Evolutionary conservation across 1,140 invertebrate genomes (phyloP).

Genomic region (Radopholus similis): DNA sequence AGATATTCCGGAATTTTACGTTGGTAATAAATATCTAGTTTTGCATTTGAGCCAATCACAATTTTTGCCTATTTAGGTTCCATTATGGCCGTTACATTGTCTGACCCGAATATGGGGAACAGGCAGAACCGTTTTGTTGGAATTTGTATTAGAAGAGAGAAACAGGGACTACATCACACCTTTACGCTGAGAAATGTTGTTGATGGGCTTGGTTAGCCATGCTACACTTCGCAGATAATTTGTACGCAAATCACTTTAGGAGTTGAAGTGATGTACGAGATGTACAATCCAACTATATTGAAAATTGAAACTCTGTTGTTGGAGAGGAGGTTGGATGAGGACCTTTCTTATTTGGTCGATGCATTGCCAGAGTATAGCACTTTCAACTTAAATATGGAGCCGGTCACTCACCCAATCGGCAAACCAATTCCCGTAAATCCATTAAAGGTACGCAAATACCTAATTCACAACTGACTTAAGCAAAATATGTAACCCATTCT

Average conservation of each 20-base stretch:
- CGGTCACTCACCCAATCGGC: constrained; percentile 72
- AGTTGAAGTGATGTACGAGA: constrained; percentile 79
- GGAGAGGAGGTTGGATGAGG: constrained; percentile 86
- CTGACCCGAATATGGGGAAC: constrained; percentile 78
- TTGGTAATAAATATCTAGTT: constrained; percentile 68
- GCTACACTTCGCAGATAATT: background rate
- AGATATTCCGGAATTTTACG: constrained; percentile 93
- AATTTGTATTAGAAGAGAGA: constrained; percentile 82
- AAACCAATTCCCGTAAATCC: constrained; percentile 79
- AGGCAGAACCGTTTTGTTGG: constrained; percentile 88
- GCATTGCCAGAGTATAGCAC: constrained; percentile 87
- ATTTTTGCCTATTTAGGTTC: constrained; percentile 68
- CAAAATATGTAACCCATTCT: background rate
- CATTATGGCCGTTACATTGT: constrained; percentile 82
- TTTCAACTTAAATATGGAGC: constrained; percentile 84
- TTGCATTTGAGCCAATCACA: background rate
- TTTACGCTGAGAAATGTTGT: constrained; percentile 89
- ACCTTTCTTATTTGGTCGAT: constrained; percentile 85
- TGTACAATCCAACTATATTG: constrained; percentile 88
- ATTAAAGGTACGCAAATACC: constrained; percentile 76
- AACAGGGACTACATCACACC: constrained; percentile 74
- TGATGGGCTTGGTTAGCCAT: constrained; percentile 72
- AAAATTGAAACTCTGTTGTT: constrained; percentile 82
- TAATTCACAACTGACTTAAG: background rate
- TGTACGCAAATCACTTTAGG: constrained; percentile 64